phyloP scores from a whole-genome alignment of 2,797 vertebrate genomes.

The Pangasius mekongensis region DNA sequence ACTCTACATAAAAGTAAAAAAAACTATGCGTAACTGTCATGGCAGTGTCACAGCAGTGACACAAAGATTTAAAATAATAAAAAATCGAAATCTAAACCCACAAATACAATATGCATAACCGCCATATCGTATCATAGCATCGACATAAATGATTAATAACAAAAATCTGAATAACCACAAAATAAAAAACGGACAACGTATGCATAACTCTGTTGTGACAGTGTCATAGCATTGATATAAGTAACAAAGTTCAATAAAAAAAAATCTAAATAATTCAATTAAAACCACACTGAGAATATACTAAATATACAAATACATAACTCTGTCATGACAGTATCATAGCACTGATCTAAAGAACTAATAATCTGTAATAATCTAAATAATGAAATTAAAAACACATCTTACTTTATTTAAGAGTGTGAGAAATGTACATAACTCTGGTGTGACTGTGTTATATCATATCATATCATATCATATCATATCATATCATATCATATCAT shows the following conservation, averaged over 20 bases:
- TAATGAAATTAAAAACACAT: background rate
- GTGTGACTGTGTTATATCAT: background rate
- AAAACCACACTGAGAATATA: background rate
- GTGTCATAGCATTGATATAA: background rate
- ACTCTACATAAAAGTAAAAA: background rate
- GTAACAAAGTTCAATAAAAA: background rate
- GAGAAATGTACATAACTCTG: no score
- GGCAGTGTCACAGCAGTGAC: background rate
- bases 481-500: background rate
- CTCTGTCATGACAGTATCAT: background rate
- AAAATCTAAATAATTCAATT: background rate
- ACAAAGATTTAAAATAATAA: background rate
- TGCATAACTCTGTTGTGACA: background rate
- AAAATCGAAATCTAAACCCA: background rate
- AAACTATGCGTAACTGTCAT: background rate
- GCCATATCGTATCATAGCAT: background rate
- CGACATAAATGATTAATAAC: background rate
- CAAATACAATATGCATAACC: background rate
- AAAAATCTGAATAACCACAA: background rate
- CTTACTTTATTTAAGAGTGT: background rate
- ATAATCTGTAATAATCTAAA: background rate
- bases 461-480: background rate
- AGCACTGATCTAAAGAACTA: background rate
- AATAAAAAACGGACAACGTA: background rate
- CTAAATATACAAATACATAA: background rate